Base-by-base conservation (phyloP, 2,888 invertebrate genomes). In the Microplitis deprimator region DNA sequence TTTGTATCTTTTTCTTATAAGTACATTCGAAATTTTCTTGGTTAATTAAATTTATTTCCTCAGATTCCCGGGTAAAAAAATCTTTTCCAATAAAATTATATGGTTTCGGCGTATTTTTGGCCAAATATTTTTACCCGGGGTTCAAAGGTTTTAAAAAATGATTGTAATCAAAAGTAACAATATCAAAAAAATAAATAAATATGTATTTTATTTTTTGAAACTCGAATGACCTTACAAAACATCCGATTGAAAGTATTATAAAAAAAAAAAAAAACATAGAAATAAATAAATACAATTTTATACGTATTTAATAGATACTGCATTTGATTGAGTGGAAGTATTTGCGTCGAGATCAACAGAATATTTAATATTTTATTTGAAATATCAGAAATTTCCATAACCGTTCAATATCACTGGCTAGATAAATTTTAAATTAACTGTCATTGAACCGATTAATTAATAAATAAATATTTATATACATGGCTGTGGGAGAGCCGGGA, bases 401-500 rank as follows among this genome's bases (percentile, higher is more conserved):
- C 29, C 29, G 29, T 29, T 29, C 29, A 29, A 29, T 29, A 29
- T 29, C 29, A 29, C 29, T 29, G 29, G 29, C 29, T 29, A 29
- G 29, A 29, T 29, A 29, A 29, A 3, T 29, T 29, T 29, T 4
- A 4, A 29, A 29, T 8, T 72, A 62, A 68, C 68, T 29, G 61
- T 17, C 59, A 76, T 74, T 65, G 69, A 72, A 68, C 41, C 61
- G 71, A 73, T 16, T 67, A 16, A 17, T 67, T 67, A 10, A 61
- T 69, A 69, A 61, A 64, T 73, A 69, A 68, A 64, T 70, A 70
- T 68, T 68, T 65, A 64, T 40, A 73, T 29, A 82, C 76, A 85
- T 79, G 83, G 6, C 29, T 29, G 3, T 29, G 29, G 29, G 29
- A 29, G 29, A 29, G 29, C 29, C 4, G 29, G 29, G 29, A 29